Percentiles rank a stretch among this genome's conserved stretches.
Evolutionary conservation across 2,888 invertebrate genomes (phyloP).

Genomic region (Julus scanicus): DNA sequence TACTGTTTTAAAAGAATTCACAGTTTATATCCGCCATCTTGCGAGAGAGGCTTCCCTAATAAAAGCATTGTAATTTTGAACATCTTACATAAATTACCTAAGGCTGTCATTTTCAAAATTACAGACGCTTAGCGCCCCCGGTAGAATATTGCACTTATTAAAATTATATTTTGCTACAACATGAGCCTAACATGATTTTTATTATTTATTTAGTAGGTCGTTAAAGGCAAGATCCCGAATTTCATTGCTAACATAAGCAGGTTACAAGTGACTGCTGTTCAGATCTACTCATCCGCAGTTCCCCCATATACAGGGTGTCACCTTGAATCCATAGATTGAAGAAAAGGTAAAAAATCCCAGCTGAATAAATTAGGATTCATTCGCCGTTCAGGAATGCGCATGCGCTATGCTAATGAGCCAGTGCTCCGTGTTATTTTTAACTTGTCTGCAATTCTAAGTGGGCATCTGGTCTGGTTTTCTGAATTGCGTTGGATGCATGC

Average conservation of each 20-base stretch:
- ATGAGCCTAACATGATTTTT: not conserved
- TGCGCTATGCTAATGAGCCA: slow-evolving; percentile 17
- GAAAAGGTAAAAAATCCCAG: not conserved
- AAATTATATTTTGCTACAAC: not conserved
- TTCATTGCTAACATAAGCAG: not conserved
- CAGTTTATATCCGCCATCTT: too few relatives aligned
- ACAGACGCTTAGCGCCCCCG: too few relatives aligned
- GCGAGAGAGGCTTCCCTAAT: too few relatives aligned
- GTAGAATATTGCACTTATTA: too few relatives aligned
- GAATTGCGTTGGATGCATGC: not conserved
- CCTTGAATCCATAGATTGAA: not conserved
- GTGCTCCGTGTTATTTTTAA: not conserved
- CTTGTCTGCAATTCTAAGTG: not conserved
- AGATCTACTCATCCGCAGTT: not conserved
- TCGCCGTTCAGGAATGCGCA: not conserved
- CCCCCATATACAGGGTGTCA: not conserved
- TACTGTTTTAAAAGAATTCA: too few relatives aligned
- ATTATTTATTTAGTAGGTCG: not conserved
- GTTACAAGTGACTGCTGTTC: not conserved
- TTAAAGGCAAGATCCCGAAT: not conserved
- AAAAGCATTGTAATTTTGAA: too few relatives aligned
- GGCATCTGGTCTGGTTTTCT: slow-evolving; percentile 20
- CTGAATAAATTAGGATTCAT: not conserved
- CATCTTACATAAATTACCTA: too few relatives aligned
- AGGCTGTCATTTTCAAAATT: too few relatives aligned